These are phyloP conservation scores for Rhodeus uyekii DNA, from an alignment of 2,797 vertebrate species.

Conservation along the genomic window DNA sequence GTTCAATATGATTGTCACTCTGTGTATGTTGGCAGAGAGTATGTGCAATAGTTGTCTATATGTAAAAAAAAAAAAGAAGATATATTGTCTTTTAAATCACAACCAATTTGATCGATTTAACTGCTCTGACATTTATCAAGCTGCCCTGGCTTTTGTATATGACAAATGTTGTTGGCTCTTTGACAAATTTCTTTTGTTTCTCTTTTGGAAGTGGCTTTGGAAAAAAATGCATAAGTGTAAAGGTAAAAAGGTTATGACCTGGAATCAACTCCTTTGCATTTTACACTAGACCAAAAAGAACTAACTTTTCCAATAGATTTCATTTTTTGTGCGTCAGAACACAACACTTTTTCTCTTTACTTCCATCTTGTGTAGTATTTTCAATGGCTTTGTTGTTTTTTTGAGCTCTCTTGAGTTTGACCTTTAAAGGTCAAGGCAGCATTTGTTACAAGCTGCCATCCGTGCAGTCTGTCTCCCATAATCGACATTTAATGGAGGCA, in stretches of 20 bases:
- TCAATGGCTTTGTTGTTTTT: background rate
- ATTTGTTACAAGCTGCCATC: constrained; percentile 73
- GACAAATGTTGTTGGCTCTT: background rate
- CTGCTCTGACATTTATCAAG: background rate
- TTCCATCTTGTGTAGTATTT: constrained; percentile 51
- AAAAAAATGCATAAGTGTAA: background rate
- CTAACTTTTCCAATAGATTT: too few species aligned
- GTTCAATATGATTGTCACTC: background rate
- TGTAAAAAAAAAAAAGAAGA: too few species aligned
- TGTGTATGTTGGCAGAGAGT: background rate
- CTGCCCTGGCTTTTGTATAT: background rate
- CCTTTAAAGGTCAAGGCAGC: constrained; percentile 76
- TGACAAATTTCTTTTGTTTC: background rate
- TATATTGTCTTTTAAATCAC: background rate
- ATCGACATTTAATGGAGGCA: constrained; percentile 83
- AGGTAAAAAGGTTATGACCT: background rate
- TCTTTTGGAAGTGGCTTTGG: too few species aligned
- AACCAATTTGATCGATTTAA: background rate
- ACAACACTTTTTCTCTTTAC: background rate
- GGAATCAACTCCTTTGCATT: background rate
- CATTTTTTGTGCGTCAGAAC: background rate
- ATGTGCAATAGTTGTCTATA: background rate
- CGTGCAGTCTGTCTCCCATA: constrained; percentile 80
- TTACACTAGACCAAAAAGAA: background rate
- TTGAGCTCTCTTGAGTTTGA: constrained; percentile 71